Percentiles rank a stretch among this genome's conserved stretches.
Conservation (phyloP, 2,888 invertebrate species). For the Taphrorychus bicolor region DNA sequence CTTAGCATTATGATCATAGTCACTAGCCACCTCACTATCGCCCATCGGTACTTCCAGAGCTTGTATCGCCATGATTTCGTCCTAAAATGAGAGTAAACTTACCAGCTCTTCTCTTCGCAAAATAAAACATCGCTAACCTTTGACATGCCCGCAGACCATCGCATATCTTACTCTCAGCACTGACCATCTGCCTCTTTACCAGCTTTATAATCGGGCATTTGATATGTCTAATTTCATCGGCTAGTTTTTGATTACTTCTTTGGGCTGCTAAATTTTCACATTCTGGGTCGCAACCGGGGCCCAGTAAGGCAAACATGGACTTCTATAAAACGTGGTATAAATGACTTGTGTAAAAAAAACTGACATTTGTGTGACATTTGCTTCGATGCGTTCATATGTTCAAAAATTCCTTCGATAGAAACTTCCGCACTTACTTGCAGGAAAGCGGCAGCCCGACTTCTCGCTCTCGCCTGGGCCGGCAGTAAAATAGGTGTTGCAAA, state of each 20-base stretch:
- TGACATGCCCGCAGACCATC: conserved; percentile 2
- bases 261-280: not conserved
- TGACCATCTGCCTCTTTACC: conserved; percentile 44
- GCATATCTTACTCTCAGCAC: conserved; percentile 40
- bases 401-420: not conserved
- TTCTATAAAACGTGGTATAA: too few species aligned
- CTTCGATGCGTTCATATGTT: not conserved
- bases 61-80: conserved; percentile 25
- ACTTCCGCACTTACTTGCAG: not conserved
- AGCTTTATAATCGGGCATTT: conserved; percentile 48
- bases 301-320: not conserved
- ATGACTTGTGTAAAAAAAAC: too few species aligned
- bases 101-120: too few species aligned
- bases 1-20: conserved; percentile 43
- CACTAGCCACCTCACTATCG: conserved; percentile 42
- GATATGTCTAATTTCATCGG: conserved; percentile 46
- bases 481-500: conserved; percentile 25
- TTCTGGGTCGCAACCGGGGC: not conserved
- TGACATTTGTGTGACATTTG: too few species aligned
- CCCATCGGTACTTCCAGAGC: conserved; percentile 45
- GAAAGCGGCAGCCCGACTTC: not conserved
- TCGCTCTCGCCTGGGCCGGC: conserved; percentile 4
- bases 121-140: conserved; percentile 3
- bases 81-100: conserved; percentile 10
- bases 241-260: conserved; percentile 11